Base-by-base conservation (phyloP, 2,113 vertebrate genomes). In the Pachypanchax playfairii region DNA sequence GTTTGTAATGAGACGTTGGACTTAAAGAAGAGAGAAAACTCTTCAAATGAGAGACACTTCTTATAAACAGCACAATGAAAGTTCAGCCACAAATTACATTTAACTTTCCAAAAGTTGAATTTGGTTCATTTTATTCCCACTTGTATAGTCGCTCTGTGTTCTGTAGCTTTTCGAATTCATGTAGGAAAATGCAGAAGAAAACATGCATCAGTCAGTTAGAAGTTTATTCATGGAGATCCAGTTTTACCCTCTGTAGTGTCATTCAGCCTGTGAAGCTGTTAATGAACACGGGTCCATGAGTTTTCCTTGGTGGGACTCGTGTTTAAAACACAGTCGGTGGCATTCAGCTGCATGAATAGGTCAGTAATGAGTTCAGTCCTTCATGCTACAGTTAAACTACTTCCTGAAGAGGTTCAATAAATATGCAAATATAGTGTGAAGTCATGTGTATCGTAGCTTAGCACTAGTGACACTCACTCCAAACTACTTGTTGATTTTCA, bases 201-300 rank as follows among this genome's bases (percentile, higher is more conserved):
- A n/a, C n/a, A n/a, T n/a, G n/a, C n/a, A n/a, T n/a, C n/a, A n/a
- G n/a, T n/a, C n/a, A n/a, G n/a, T n/a, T n/a, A n/a, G n/a, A n/a
- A n/a, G n/a, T n/a, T n/a, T n/a, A n/a, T n/a, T n/a, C n/a, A n/a
- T n/a, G n/a, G n/a, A n/a, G n/a, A n/a, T n/a, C n/a, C n/a, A n/a
- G n/a, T n/a, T n/a, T n/a, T n/a, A n/a, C n/a, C n/a, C n/a, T n/a
- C n/a, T n/a, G n/a, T n/a, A n/a, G n/a, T n/a, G n/a, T n/a, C n/a
- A n/a, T n/a, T n/a, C n/a, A n/a, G n/a, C 65, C 64, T 57, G 36
- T 49, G 57, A 60, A 72, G 65, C 70, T 76, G 41, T 56, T 60
- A 58, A 14, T 60, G 63, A 44, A 67, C 54, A 63, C 21, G 46
- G 24, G 49, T 56, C 54, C 65, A 53, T 29, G 18, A 18, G 28